A percentile compares a stretch with the other conserved stretches of the same genome.
Evolutionary conservation across 2,888 invertebrate species (phyloP).

Genomic region (Polydrusus cervinus): DNA sequence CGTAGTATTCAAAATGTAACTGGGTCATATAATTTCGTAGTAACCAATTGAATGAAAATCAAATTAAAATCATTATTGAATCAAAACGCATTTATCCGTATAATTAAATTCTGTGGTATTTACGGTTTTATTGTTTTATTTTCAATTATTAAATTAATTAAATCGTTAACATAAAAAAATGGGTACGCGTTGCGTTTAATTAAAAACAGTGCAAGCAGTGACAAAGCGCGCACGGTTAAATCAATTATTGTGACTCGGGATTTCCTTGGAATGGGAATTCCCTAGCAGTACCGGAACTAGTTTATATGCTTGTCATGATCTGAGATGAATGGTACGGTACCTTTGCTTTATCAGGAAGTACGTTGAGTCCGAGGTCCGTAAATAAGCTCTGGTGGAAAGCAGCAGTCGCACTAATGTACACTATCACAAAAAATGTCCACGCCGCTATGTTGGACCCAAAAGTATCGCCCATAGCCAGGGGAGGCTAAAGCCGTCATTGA

Average conservation of each 20-base stretch:
- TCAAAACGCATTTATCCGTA: slow-evolving; percentile 2
- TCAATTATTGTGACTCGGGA: slow-evolving; percentile 58
- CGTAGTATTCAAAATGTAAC: slow-evolving; percentile 1
- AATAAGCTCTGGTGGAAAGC: slow-evolving; percentile 63
- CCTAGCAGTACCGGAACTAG: slow-evolving; percentile 58
- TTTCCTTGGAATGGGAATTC: slow-evolving; percentile 61
- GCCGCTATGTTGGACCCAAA: slow-evolving; percentile 48
- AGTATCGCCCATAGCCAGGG: slow-evolving; percentile 53
- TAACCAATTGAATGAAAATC: neutral
- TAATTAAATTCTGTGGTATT: slow-evolving; percentile 15
- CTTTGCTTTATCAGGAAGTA: slow-evolving; percentile 67
- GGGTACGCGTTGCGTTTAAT: slow-evolving; percentile 24
- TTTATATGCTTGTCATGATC: neutral
- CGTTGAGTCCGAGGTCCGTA: slow-evolving; percentile 66
- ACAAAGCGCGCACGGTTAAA: slow-evolving; percentile 26
- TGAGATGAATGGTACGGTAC: slow-evolving; percentile 60
- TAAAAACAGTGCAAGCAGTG: slow-evolving; percentile 12
- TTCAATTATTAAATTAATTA: slow-evolving; percentile 22
- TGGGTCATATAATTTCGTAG: slow-evolving; percentile 2
- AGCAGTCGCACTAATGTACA: slow-evolving; percentile 56
- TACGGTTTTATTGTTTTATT: slow-evolving; percentile 23
- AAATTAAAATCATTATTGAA: neutral
- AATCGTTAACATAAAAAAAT: slow-evolving; percentile 5
- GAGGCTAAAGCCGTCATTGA: slow-evolving; percentile 47
- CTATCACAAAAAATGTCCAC: slow-evolving; percentile 61